These are phyloP conservation scores for Oophaga pumilio DNA, from an alignment of 2,113 vertebrate species.

Conservation along the genomic window DNA sequence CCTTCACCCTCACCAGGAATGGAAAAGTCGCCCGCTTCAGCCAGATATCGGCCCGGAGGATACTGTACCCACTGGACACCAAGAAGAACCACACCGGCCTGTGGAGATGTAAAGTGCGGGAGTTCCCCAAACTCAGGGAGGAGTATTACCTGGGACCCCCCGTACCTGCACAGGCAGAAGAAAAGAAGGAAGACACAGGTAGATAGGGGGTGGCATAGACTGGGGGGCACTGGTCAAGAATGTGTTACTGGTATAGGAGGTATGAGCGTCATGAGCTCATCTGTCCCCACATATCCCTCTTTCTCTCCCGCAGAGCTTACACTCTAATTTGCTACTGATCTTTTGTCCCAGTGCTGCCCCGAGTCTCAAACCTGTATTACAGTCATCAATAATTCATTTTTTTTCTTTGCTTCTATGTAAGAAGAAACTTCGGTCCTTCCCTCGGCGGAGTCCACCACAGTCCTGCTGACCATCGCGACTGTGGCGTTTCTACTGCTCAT, in stretches of 20 bases:
- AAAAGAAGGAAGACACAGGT: not conserved
- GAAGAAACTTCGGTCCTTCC: not conserved
- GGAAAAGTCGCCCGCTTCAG: not conserved
- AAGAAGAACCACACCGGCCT: conserved; percentile 10
- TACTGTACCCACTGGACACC: not conserved
- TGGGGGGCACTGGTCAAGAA: not conserved
- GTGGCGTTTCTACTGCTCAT: not conserved
- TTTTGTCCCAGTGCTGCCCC: not conserved
- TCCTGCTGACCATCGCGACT: not conserved
- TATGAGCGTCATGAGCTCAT: not conserved
- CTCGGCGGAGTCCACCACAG: too few species aligned
- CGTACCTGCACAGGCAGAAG: not conserved
- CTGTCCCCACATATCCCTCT: not conserved
- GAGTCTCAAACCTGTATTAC: not conserved
- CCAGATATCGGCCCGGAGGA: not conserved
- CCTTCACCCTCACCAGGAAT: not conserved
- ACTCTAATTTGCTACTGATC: not conserved
- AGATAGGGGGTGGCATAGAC: not conserved
- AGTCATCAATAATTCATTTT: not conserved
- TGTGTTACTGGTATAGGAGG: not conserved
- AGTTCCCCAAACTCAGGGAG: not conserved
- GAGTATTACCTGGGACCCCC: conserved; percentile 37
- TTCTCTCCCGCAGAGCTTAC: not conserved
- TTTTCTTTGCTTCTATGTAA: not conserved
- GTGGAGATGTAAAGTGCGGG: conserved; percentile 27